These are phyloP conservation scores for Darevskia nairensis DNA, from an alignment of 2,797 vertebrate species.

Conservation along the genomic window DNA sequence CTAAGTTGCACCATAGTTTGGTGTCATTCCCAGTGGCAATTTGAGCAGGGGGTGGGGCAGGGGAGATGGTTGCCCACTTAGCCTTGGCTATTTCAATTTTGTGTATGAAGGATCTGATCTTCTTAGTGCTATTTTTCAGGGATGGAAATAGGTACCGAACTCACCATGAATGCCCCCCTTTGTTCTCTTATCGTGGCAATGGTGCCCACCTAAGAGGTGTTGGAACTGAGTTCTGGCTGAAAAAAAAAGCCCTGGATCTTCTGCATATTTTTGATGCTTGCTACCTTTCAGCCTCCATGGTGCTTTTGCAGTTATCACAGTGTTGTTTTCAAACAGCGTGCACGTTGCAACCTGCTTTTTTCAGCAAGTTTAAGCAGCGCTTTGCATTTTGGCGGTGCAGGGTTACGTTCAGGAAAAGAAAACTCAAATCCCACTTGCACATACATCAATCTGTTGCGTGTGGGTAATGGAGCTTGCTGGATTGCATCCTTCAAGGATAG, in stretches of 20 bases:
- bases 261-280: too few relatives aligned
- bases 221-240: too few relatives aligned
- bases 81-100: too few relatives aligned
- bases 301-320: not conserved
- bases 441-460: not conserved
- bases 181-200: too few relatives aligned
- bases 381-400: not conserved
- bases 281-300: too few relatives aligned
- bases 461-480: constrained; percentile 15
- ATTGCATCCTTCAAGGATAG: constrained; percentile 1
- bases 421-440: not conserved
- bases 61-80: not conserved
- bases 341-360: not conserved
- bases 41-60: not conserved
- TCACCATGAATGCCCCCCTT: too few relatives aligned
- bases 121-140: too few relatives aligned
- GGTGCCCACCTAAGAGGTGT: too few relatives aligned
- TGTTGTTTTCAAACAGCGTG: not conserved
- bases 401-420: not conserved
- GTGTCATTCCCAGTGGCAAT: not conserved
- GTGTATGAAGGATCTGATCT: too few relatives aligned
- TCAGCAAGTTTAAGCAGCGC: not conserved
- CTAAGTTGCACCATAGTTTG: not conserved
- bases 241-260: too few relatives aligned
- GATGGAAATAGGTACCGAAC: too few relatives aligned